Conservation (phyloP, 2,888 invertebrate species). For the Drosophila subquinaria region DNA sequence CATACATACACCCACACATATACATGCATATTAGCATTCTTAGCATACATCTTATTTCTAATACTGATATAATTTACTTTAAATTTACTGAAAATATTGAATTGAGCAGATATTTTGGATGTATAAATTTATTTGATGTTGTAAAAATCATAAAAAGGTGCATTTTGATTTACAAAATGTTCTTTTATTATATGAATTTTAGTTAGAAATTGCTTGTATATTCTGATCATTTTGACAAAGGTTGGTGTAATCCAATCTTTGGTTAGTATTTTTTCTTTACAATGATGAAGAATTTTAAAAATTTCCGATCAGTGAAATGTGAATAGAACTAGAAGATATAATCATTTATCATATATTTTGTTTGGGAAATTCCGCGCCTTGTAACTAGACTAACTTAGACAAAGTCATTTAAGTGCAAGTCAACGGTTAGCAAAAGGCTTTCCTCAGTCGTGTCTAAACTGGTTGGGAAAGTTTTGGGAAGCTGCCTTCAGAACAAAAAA, state of each 20-base stretch:
- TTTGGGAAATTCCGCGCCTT: background rate
- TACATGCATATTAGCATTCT: background rate
- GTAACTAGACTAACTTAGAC: background rate
- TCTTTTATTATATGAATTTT: no score
- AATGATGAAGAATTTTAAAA: no score
- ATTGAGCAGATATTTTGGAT: no score
- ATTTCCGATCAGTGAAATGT: no score
- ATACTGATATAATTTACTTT: background rate
- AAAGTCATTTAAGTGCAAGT: slow-evolving; percentile 37
- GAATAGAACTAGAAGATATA: background rate
- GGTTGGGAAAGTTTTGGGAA: slow-evolving; percentile 30
- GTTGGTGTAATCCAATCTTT: no score
- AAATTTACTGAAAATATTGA: background rate
- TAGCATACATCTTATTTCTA: background rate
- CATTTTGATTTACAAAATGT: background rate
- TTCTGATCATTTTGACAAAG: no score
- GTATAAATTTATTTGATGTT: no score
- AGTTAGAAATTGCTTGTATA: no score
- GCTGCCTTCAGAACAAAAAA: slow-evolving; percentile 13
- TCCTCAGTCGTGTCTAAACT: slow-evolving; percentile 26
- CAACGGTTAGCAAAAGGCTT: slow-evolving; percentile 18
- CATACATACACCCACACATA: background rate
- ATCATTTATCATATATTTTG: background rate
- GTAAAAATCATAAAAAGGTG: no score
- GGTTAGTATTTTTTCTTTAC: no score